phyloP scores from a whole-genome alignment of 2,888 invertebrate genomes.

The Lepidochrysops patricia region DNA sequence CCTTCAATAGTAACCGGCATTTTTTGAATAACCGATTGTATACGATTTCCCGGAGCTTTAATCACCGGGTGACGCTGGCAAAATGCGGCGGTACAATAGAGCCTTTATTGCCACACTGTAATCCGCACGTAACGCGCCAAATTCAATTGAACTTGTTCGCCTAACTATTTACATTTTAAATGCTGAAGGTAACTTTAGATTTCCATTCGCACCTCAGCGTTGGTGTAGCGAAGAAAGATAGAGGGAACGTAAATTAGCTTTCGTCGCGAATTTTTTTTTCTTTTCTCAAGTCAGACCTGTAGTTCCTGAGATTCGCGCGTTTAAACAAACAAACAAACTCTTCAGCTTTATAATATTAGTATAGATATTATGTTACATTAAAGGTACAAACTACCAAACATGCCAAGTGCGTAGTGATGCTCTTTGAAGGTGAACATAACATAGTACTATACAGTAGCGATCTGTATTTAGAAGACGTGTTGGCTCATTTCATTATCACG shows the following conservation, averaged over 20 bases:
- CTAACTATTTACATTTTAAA: slow-evolving; percentile 1
- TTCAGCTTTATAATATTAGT: too few species aligned
- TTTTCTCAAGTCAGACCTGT: too few species aligned
- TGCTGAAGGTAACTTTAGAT: background rate
- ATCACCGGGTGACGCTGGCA: slow-evolving; percentile 1
- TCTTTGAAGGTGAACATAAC: background rate
- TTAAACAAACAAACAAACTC: too few species aligned
- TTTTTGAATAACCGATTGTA: background rate
- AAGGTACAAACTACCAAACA: too few species aligned
- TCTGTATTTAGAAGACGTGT: background rate
- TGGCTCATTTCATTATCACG: background rate
- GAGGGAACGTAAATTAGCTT: background rate
- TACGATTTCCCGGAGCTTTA: background rate
- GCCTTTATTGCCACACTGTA: slow-evolving; percentile 2
- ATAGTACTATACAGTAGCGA: background rate
- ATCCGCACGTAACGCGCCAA: background rate
- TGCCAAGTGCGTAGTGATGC: too few species aligned
- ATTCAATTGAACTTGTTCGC: background rate
- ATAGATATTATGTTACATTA: too few species aligned
- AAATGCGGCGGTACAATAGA: background rate
- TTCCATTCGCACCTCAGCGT: background rate
- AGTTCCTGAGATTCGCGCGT: too few species aligned
- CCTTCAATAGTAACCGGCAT: background rate
- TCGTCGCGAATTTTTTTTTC: too few species aligned
- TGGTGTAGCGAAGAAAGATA: background rate